Evolutionary conservation across 2,888 invertebrate genomes (phyloP), one percentile per base, ranked within the genome.

Genomic region (Habroteleia sp.): DNA sequence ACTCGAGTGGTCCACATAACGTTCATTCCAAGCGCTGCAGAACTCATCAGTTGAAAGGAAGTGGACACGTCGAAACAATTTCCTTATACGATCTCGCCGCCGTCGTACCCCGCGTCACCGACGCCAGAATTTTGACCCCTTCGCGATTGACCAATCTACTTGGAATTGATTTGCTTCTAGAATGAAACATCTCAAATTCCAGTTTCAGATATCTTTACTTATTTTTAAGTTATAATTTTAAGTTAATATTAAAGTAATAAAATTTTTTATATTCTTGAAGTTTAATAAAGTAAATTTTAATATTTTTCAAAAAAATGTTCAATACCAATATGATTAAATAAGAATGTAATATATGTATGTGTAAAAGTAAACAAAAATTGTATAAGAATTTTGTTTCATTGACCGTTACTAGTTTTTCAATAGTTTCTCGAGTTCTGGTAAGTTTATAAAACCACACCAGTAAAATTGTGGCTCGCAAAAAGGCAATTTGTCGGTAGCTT

Each of bases 11-110:
- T 56, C 72, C 66, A 52, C 48, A 33, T 60, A 37, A 52, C 48
- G 63, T 27, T 72, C 76, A 75, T 75, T 76, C 77, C 73, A 73
- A 44, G 69, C 77, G 76, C 77, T 84, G 80, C 86, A 86, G 88
- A 88, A 88, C 87, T 88, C 88, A 88, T 88, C 88, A 88, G 80
- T 80, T 78, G 76, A 79, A 80, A 87, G 88, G 88, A 88, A 88
- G 87, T 87, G 87, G 87, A 87, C 86, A 87, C 86, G 87, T 86
- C 83, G 86, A 87, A 83, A 88, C 87, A 88, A 88, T 88, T 88
- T 88, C 88, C 88, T 87, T 87, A 85, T 82, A 78, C 80, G 82
- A 77, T 77, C 77, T 71, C 42, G 27, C 79, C 78, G 60, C 44
- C 63, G 60, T 35, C 35, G 17, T 23, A 4, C 35, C 20, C 46